Percentiles rank a stretch among this genome's conserved stretches.
These are phyloP conservation scores for Melipona quadrifasciata DNA, from an alignment of 1,140 invertebrate genomes.

Conservation along the genomic window DNA sequence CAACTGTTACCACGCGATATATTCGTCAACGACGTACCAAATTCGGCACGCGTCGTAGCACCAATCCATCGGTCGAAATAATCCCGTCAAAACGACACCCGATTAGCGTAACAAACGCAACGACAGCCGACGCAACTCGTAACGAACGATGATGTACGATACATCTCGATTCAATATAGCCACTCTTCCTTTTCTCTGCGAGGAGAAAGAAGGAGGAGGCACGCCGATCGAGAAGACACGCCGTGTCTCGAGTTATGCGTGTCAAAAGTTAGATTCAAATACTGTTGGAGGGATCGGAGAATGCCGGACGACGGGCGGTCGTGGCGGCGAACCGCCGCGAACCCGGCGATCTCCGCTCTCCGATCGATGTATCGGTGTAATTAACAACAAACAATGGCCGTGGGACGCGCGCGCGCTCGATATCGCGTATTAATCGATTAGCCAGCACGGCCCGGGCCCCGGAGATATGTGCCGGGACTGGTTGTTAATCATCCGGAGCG, in stretches of 20 bases:
- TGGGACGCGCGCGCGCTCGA: slow-evolving; percentile 53
- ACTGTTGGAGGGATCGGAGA: slow-evolving; percentile 1
- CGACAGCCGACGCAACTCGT: slow-evolving; percentile 22
- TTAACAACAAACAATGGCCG: slow-evolving; percentile 70
- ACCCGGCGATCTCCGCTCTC: slow-evolving; percentile 22
- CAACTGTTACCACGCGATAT: too few relatives aligned
- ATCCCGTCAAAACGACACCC: not conserved
- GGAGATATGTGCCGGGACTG: slow-evolving; percentile 53
- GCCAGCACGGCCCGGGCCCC: slow-evolving; percentile 41
- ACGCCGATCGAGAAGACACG: not conserved
- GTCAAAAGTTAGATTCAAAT: slow-evolving; percentile 61
- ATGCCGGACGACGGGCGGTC: slow-evolving; percentile 53
- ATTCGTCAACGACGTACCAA: too few relatives aligned
- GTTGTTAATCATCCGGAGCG: slow-evolving; percentile 62
- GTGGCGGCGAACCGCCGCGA: slow-evolving; percentile 56
- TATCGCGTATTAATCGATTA: slow-evolving; percentile 71
- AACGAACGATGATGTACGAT: slow-evolving; percentile 26
- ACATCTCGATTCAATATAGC: slow-evolving; percentile 9
- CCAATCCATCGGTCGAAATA: not conserved
- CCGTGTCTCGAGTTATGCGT: slow-evolving; percentile 34
- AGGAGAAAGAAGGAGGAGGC: too few relatives aligned
- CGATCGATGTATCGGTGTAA: slow-evolving; percentile 67
- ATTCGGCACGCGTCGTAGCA: too few relatives aligned
- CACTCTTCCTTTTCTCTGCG: not conserved
- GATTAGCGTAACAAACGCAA: slow-evolving; percentile 26